Evolutionary conservation across 2,113 vertebrate species (phyloP).

Genomic region (Mirza zaza): DNA sequence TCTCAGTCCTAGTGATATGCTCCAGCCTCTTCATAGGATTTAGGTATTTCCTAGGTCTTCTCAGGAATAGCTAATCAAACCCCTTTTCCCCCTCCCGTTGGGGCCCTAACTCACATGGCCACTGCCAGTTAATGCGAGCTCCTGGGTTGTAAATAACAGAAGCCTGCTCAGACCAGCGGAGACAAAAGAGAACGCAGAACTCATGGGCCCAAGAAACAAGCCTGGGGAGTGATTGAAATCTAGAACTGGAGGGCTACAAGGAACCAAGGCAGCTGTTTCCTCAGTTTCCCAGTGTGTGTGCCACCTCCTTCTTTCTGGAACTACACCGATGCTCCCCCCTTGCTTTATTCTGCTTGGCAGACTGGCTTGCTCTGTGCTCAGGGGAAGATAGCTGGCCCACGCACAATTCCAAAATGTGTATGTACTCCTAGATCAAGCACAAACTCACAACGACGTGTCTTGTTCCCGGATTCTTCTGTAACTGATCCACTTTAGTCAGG

Average conservation of each 20-base stretch:
- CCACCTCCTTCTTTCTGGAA: background rate
- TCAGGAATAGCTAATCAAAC: constrained; percentile 3
- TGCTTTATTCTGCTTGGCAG: background rate
- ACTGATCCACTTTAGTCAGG: background rate
- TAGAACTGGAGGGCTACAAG: background rate
- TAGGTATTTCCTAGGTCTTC: constrained; percentile 8
- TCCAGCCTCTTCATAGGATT: constrained; percentile 40
- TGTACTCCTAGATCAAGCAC: background rate
- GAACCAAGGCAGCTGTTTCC: background rate
- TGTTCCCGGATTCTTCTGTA: background rate
- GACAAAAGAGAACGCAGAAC: background rate
- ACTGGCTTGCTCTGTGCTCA: background rate
- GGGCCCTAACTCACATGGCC: background rate
- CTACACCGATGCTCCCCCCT: background rate
- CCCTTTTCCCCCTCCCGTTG: background rate
- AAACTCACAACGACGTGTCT: background rate
- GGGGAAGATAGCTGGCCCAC: background rate
- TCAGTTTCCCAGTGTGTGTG: background rate
- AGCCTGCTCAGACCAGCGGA: background rate
- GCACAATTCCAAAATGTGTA: background rate
- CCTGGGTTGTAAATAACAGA: background rate
- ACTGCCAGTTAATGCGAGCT: background rate
- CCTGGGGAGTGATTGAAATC: background rate
- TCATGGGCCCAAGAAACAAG: background rate
- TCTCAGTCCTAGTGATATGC: background rate